A percentile compares a stretch with the other conserved stretches of the same genome.
phyloP scores from a whole-genome alignment of 2,113 vertebrate species.

The Serilophus lunatus region DNA sequence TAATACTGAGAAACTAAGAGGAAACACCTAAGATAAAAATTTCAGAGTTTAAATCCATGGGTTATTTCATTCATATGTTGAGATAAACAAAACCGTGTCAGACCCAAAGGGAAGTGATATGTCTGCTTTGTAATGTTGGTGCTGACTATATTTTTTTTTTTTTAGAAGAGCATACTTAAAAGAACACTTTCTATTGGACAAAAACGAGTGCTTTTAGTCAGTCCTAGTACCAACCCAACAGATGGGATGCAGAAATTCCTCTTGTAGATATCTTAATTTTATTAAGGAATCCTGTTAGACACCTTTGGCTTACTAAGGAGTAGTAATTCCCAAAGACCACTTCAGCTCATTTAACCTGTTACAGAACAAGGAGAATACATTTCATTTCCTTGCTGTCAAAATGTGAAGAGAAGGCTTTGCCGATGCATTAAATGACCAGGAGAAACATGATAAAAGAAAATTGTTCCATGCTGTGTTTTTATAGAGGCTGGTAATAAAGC shows the following conservation, averaged over 20 bases:
- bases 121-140: neutral
- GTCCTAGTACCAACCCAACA: neutral
- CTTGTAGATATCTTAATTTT: neutral
- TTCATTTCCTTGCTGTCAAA: neutral
- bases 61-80: neutral
- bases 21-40: neutral
- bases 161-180: neutral
- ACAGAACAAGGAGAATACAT: neutral
- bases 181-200: neutral
- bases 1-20: neutral
- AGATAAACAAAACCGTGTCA: neutral
- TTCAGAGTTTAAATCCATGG: neutral
- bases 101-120: neutral
- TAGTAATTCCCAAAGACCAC: neutral
- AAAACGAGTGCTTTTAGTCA: neutral
- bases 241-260: neutral
- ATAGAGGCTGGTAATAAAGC: neutral
- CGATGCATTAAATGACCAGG: neutral
- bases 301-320: neutral
- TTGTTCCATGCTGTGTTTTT: fast-evolving
- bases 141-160: neutral
- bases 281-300: neutral
- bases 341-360: neutral
- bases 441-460: neutral
- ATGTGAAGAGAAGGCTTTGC: neutral